Percentiles rank a stretch among this genome's conserved stretches.
Conservation (phyloP, 2,113 vertebrate species). For the Nerophis ophidion region DNA sequence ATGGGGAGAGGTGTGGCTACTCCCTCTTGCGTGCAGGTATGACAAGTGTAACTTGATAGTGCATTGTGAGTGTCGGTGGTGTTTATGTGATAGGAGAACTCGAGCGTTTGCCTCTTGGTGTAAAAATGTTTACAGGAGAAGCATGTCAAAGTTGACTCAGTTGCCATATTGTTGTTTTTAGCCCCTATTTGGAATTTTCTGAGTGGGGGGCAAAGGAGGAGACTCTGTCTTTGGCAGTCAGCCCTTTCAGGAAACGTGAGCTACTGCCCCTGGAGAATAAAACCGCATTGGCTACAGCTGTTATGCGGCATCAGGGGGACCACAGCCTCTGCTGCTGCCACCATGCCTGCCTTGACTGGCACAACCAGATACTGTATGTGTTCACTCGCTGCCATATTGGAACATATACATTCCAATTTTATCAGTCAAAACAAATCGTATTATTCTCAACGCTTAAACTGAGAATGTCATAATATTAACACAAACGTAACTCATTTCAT, state of each 20-base stretch:
- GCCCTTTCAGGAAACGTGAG: conserved; percentile 59
- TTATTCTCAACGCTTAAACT: background rate
- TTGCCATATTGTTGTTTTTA: conserved; percentile 70
- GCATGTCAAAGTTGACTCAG: conserved; percentile 68
- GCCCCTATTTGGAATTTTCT: conserved; percentile 64
- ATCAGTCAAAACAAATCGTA: conserved; percentile 9
- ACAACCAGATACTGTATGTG: conserved; percentile 9
- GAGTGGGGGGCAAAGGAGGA: conserved; percentile 13
- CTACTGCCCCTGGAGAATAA: conserved; percentile 37
- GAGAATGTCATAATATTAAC: background rate
- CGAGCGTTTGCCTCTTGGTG: conserved; percentile 40
- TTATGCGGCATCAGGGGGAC: conserved; percentile 38
- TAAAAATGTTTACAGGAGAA: conserved; percentile 62
- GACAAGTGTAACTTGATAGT: conserved; percentile 61
- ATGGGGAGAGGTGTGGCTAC: conserved; percentile 43
- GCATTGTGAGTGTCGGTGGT: conserved; percentile 38
- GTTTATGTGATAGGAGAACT: conserved; percentile 27
- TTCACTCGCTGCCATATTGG: background rate
- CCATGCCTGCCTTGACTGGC: conserved; percentile 39
- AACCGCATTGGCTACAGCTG: conserved; percentile 59
- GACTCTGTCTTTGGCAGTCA: conserved; percentile 31
- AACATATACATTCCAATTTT: conserved; percentile 11
- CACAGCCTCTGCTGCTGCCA: conserved; percentile 23
- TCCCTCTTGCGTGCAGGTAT: conserved; percentile 67
- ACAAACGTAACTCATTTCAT: conserved; percentile 2